phyloP scores from a whole-genome alignment of 2,113 vertebrate genomes.

The Platysternon megacephalum region DNA sequence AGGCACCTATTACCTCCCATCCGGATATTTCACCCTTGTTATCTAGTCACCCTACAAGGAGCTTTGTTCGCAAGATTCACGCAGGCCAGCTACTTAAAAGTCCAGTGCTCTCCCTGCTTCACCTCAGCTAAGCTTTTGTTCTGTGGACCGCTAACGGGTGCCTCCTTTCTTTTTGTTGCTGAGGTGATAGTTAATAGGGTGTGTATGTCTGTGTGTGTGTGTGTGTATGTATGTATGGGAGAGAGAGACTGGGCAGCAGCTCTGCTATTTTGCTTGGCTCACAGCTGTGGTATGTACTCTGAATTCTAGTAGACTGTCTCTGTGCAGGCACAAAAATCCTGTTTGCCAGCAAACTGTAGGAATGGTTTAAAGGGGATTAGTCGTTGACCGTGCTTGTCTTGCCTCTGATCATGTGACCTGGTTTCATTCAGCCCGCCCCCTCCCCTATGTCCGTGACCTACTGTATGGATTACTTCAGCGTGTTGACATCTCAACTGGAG shows the following conservation, averaged over 20 bases:
- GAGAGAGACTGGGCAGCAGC: neutral
- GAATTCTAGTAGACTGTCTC: neutral
- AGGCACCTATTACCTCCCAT: neutral
- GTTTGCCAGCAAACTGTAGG: neutral
- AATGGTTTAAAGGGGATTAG: conserved; percentile 25
- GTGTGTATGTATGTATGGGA: no score
- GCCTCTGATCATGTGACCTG: neutral
- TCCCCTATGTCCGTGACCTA: rapidly evolving
- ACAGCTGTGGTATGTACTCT: neutral
- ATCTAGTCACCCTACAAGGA: neutral
- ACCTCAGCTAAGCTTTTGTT: no score
- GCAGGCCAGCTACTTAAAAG: neutral
- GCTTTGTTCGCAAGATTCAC: neutral
- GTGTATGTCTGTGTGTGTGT: no score
- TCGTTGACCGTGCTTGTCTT: neutral
- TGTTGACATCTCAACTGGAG: conserved; percentile 5
- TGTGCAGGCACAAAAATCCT: neutral
- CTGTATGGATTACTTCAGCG: neutral
- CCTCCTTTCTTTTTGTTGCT: neutral
- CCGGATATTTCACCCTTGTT: neutral
- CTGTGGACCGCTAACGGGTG: neutral
- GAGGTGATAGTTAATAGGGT: neutral
- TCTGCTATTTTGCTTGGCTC: conserved; percentile 12
- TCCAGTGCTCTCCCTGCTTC: neutral
- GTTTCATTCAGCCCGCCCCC: rapidly evolving